A percentile compares a stretch with the other conserved stretches of the same genome.
phyloP scores from a whole-genome alignment of 1,140 invertebrate species.

The Bombus terrestris region DNA sequence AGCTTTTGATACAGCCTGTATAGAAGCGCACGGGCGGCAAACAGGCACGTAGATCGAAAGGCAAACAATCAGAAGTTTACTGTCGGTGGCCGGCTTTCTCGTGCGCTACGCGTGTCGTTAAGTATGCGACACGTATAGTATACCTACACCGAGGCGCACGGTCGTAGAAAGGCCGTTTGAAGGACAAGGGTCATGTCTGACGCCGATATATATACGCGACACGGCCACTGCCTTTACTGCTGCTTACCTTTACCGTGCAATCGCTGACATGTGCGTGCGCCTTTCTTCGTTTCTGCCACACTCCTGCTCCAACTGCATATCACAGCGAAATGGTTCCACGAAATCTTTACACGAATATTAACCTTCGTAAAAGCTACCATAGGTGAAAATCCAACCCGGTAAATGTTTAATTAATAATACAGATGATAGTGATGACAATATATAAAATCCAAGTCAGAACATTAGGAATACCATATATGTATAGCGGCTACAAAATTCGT shows the following conservation, averaged over 20 bases:
- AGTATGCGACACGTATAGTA: slow-evolving; percentile 63
- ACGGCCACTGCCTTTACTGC: slow-evolving; percentile 64
- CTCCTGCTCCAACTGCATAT: slow-evolving; percentile 3
- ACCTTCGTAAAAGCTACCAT: neutral
- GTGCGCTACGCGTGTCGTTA: slow-evolving; percentile 60
- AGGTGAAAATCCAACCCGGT: neutral
- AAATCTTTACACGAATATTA: slow-evolving; percentile 7
- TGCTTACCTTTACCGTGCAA: slow-evolving; percentile 62
- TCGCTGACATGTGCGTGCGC: slow-evolving; percentile 18
- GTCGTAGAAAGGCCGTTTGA: slow-evolving; percentile 76
- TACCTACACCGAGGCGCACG: slow-evolving; percentile 56
- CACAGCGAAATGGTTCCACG: neutral
- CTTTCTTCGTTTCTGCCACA: slow-evolving; percentile 2
- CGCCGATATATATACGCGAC: slow-evolving; percentile 55
- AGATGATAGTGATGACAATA: too few relatives aligned
- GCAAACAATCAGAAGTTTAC: slow-evolving; percentile 52
- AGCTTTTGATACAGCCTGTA: slow-evolving; percentile 7
- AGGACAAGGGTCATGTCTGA: slow-evolving; percentile 74
- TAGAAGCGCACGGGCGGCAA: neutral
- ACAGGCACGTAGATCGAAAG: slow-evolving; percentile 21
- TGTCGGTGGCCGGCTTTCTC: slow-evolving; percentile 62
- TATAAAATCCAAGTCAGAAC: too few relatives aligned
- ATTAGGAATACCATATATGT: too few relatives aligned
- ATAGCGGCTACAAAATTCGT: too few relatives aligned
- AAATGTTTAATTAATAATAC: too few relatives aligned